These are phyloP conservation scores for Sus cebifrons DNA, from an alignment of 2,797 vertebrate genomes.

Conservation along the genomic window DNA sequence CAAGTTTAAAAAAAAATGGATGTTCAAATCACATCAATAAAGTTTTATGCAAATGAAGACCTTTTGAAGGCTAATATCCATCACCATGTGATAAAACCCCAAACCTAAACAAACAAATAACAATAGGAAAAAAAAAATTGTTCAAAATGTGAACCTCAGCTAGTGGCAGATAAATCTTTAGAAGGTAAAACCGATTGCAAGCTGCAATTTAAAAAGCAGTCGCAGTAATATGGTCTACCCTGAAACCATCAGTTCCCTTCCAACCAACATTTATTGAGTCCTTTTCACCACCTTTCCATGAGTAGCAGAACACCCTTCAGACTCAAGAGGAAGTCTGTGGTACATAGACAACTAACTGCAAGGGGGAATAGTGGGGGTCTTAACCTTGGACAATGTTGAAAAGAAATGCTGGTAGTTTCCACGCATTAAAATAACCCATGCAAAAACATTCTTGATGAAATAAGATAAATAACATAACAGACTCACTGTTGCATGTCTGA, in stretches of 20 bases:
- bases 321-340: neutral
- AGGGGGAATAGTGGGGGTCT: neutral
- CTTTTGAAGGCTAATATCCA: neutral
- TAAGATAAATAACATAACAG: constrained; percentile 66
- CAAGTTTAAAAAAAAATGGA: constrained; percentile 37
- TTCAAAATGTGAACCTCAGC: constrained; percentile 37
- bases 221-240: neutral
- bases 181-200: constrained; percentile 55
- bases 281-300: constrained; percentile 18
- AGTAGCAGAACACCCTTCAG: neutral
- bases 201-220: constrained; percentile 67
- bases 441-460: constrained; percentile 67
- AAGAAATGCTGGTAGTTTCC: constrained; percentile 29
- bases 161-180: neutral
- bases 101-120: constrained; percentile 26
- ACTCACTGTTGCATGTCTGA: constrained; percentile 60
- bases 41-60: constrained; percentile 26
- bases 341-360: neutral
- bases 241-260: constrained; percentile 64
- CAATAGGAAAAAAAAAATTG: neutral
- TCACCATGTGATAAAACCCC: neutral
- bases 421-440: constrained; percentile 57
- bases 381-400: neutral
- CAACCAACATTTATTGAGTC: constrained; percentile 1
- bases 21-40: neutral